Evolutionary conservation across 2,797 vertebrate species (phyloP), one percentile per base, ranked within the genome.

Genomic region (Masticophis lateralis): DNA sequence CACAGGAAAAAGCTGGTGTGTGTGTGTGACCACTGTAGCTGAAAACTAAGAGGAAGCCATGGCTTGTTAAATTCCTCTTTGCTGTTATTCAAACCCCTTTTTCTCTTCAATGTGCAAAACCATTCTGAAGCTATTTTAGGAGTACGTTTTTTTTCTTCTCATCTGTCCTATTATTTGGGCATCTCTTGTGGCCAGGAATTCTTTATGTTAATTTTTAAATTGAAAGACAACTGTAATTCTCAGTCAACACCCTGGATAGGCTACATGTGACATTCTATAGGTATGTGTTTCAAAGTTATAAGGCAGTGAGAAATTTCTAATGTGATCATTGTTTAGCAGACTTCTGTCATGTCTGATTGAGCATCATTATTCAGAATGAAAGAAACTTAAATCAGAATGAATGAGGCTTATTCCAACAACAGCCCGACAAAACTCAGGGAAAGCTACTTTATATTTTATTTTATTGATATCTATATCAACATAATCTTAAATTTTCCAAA

Each of bases 1-100:
- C 96, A 87, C 97, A 97, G 96, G 97, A 97, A 97, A 95, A 95
- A 95, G 69, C 53, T 0, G 92, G 57, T 0, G 74, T 6, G 53
- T 32, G 13, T 74, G 89, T 22, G 63, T 37, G 89, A 3, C 37
- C 13, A 56, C 25, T 43, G 8, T 11, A 51, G 60, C 59, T 59
- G 3, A 10, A 10, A 53, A 27, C 20, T 4, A 47, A 32, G 66
- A 55, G 56, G 86, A 74, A 91, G n/a, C 51, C 1, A 2, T n/a
- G 5, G 20, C 55, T 79, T 53, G 14, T 63, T 51, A 6, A 55
- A 32, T 90, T 59, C 83, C 69, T 86, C 69, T 7, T 53, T 53
- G n/a, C 32, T 83, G 6, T 55, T 16, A 14, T 25, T 53, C 27
- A 28, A 47, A 25, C 27, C 3, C 37, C 7, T 47, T 18, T 55